These are phyloP conservation scores for Magallana angulata DNA, from an alignment of 1,140 invertebrate genomes.

Conservation along the genomic window DNA sequence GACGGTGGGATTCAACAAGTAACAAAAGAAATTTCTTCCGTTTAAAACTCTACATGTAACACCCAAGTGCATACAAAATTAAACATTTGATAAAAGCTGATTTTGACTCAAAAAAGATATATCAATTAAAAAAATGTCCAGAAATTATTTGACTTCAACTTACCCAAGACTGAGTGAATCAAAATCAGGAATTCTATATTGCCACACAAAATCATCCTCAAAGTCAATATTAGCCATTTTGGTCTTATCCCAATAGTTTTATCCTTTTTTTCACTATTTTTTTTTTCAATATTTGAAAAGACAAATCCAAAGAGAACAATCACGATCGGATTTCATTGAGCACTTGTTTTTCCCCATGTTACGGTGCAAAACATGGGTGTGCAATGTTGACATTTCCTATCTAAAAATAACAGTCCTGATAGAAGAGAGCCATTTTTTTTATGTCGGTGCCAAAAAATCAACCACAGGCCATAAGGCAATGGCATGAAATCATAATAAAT, in stretches of 20 bases:
- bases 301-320: background rate
- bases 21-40: too few species aligned
- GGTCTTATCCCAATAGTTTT: background rate
- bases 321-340: background rate
- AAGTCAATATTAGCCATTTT: background rate
- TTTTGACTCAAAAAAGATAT: too few species aligned
- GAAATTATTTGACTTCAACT: background rate
- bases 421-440: background rate
- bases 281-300: background rate
- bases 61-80: too few species aligned
- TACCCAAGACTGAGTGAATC: slow-evolving; percentile 17
- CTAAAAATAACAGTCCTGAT: slow-evolving; percentile 28
- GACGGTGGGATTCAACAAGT: too few species aligned
- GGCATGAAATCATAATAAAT: background rate
- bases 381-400: slow-evolving; percentile 34
- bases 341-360: background rate
- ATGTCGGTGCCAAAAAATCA: background rate
- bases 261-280: background rate
- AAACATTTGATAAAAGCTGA: too few species aligned
- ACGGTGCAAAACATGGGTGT: background rate
- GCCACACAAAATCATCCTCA: slow-evolving; percentile 20
- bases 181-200: slow-evolving; percentile 15
- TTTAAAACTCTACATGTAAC: too few species aligned
- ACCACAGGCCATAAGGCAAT: background rate
- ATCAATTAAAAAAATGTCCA: too few species aligned